Conservation (phyloP, 2,113 vertebrate genomes). For the Accipiter cooperii region DNA sequence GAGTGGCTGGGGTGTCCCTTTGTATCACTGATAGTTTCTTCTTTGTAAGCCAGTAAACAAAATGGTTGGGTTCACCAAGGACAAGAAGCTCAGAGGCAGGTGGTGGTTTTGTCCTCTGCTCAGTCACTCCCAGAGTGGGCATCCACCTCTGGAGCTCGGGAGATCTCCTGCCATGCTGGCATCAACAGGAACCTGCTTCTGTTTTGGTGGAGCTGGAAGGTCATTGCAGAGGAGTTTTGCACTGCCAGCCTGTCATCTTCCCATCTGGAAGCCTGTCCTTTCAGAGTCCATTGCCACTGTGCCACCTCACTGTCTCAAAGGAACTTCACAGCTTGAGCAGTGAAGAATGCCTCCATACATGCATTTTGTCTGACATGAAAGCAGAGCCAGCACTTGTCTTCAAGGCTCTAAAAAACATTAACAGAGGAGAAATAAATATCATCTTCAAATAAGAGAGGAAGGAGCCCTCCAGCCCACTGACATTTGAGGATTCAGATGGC, state of each 20-base stretch:
- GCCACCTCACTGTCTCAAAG: neutral
- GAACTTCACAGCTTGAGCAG: neutral
- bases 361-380: neutral
- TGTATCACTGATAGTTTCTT: neutral
- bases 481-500: neutral
- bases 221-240: neutral
- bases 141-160: neutral
- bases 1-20: neutral
- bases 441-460: neutral
- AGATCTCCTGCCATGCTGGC: neutral
- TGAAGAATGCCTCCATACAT: neutral
- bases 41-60: neutral
- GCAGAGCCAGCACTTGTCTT: neutral
- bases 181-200: neutral
- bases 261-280: neutral
- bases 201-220: neutral
- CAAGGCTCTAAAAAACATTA: neutral
- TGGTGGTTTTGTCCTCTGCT: neutral
- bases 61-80: neutral
- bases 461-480: neutral
- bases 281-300: neutral
- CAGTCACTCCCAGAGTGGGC: neutral
- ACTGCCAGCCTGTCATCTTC: neutral
- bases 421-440: neutral
- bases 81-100: neutral